Evolutionary conservation across 2,888 invertebrate genomes (phyloP).

Genomic region (Tetrapedia diversipes): DNA sequence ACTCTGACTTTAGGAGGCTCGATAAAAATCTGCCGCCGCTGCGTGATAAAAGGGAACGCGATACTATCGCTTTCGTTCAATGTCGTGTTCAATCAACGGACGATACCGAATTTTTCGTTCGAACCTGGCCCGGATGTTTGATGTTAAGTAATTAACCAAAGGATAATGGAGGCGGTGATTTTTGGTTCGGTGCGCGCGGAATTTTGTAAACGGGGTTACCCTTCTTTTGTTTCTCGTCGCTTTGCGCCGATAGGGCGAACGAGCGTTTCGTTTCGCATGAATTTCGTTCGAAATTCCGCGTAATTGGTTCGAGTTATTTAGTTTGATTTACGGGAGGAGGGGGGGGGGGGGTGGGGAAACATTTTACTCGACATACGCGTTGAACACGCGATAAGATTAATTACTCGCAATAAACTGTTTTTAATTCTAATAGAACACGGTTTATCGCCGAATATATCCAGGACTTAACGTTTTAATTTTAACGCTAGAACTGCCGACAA

Average conservation of each 20-base stretch:
- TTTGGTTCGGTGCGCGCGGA: not conserved
- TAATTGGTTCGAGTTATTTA: too few species aligned
- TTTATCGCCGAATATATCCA: too few species aligned
- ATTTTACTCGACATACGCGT: too few species aligned
- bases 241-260: not conserved
- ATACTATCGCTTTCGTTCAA: constrained; percentile 24
- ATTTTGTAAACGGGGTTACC: not conserved
- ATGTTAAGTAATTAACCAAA: constrained; percentile 10
- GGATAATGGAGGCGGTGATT: not conserved
- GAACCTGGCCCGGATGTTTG: not conserved
- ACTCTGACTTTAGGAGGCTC: too few species aligned
- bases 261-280: not conserved
- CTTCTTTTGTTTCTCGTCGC: not conserved
- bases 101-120: not conserved
- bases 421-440: too few species aligned
- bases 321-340: not conserved
- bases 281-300: too few species aligned
- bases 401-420: too few species aligned
- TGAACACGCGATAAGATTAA: too few species aligned
- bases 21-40: constrained; percentile 32
- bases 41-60: constrained; percentile 20
- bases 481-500: too few species aligned
- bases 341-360: too few species aligned
- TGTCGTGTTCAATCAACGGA: constrained; percentile 13
- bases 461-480: too few species aligned